Evolutionary conservation across 2,797 vertebrate genomes (phyloP).

Genomic region (Zenarchopterus dispar): DNA sequence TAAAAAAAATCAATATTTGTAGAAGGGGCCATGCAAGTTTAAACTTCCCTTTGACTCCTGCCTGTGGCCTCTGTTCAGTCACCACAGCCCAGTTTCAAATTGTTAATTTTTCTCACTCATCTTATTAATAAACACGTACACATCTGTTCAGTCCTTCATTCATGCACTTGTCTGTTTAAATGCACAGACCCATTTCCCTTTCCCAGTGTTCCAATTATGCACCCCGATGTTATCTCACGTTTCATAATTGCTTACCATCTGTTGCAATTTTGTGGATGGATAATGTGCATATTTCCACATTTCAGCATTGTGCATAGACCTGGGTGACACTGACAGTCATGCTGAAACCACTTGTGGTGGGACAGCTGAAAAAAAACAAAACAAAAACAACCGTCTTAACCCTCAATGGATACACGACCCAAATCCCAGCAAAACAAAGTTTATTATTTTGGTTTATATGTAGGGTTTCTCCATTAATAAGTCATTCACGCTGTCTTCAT

Average conservation of each 20-base stretch:
- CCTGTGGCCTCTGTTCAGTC: not conserved
- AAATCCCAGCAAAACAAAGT: not conserved
- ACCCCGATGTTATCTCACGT: constrained; percentile 26
- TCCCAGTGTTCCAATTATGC: constrained; percentile 7
- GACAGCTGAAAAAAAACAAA: too few species aligned
- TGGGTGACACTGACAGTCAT: not conserved
- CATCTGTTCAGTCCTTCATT: constrained; percentile 1
- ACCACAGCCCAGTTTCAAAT: not conserved
- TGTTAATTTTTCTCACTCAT: not conserved
- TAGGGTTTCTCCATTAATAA: not conserved
- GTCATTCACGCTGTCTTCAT: not conserved
- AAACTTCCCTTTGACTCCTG: too few species aligned
- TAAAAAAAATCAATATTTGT: too few species aligned
- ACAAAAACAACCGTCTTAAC: too few species aligned
- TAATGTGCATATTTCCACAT: not conserved
- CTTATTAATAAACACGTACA: constrained; percentile 7
- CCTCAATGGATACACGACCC: not conserved
- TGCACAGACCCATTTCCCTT: not conserved
- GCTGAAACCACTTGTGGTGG: not conserved
- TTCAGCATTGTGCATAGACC: not conserved
- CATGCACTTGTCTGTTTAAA: not conserved
- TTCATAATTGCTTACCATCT: constrained; percentile 48
- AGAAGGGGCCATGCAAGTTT: too few species aligned
- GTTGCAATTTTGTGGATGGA: constrained; percentile 18
- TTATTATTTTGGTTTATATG: not conserved